Evolutionary conservation across 2,888 invertebrate genomes (phyloP).

Genomic region (Aphidius colemani): DNA sequence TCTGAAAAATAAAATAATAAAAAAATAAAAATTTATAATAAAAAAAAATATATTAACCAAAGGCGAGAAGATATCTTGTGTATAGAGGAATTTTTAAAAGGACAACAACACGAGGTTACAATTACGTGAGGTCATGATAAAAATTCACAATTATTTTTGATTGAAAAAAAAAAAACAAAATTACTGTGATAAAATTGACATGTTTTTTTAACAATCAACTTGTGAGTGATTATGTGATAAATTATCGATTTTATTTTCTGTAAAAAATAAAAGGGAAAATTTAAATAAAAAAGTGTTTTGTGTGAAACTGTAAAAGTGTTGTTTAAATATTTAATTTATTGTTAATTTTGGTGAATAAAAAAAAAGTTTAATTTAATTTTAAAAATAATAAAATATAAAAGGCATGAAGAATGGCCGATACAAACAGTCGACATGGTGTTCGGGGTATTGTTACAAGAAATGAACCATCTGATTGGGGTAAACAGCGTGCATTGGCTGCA

Average conservation of each 20-base stretch:
- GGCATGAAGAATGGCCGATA: conserved; percentile 60
- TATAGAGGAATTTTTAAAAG: neutral
- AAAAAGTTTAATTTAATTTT: neutral
- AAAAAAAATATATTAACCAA: neutral
- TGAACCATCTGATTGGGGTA: conserved; percentile 50
- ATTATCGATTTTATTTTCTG: too few relatives aligned
- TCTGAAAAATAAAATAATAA: conserved; percentile 4
- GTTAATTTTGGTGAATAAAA: neutral
- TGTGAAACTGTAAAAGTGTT: neutral
- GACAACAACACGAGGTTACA: conserved; percentile 1
- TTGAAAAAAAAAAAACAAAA: too few relatives aligned
- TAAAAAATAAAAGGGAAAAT: too few relatives aligned
- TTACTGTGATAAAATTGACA: neutral
- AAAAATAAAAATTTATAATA: neutral
- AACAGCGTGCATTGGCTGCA: conserved; percentile 58
- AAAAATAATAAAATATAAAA: conserved; percentile 33
- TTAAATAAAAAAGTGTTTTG: too few relatives aligned
- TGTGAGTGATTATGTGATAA: neutral
- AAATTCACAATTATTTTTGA: neutral
- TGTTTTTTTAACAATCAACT: too few relatives aligned
- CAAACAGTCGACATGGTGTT: conserved; percentile 53
- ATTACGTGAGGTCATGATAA: neutral
- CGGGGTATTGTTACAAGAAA: conserved; percentile 53
- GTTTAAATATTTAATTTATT: neutral
- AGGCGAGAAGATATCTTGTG: conserved; percentile 8